phyloP scores from a whole-genome alignment of 2,888 invertebrate genomes.

The Sclerodermus sp. region DNA sequence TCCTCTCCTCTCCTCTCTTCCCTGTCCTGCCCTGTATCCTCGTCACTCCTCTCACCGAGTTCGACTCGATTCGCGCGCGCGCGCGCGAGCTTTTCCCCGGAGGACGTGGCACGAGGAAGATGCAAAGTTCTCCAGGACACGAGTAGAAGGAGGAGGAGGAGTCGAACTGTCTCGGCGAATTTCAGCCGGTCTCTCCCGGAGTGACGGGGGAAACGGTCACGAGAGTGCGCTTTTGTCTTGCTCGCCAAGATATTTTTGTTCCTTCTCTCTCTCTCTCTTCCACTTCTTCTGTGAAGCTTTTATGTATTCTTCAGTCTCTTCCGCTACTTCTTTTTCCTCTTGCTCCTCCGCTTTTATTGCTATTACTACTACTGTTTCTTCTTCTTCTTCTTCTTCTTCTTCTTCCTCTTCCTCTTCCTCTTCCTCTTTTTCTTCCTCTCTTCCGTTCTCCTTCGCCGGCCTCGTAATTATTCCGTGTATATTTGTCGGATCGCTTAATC shows the following conservation, averaged over 20 bases:
- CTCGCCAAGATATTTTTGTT: slow-evolving; percentile 19
- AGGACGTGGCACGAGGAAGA: background rate
- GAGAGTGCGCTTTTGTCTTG: slow-evolving; percentile 17
- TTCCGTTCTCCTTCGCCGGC: slow-evolving; percentile 1
- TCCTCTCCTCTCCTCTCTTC: background rate
- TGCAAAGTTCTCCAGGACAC: background rate
- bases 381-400: slow-evolving; percentile 5
- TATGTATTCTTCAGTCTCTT: slow-evolving; percentile 3
- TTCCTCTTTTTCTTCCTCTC: background rate
- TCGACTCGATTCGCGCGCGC: no score
- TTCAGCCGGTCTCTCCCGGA: slow-evolving; percentile 10
- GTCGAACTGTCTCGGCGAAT: slow-evolving; percentile 13
- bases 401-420: background rate
- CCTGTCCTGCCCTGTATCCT: background rate
- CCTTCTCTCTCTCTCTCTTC: slow-evolving; percentile 11
- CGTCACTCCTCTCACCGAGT: background rate
- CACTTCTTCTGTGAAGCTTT: no score
- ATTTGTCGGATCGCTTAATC: no score
- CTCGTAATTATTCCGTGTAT: no score
- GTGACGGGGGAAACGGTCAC: slow-evolving; percentile 19
- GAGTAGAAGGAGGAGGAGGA: slow-evolving; percentile 1
- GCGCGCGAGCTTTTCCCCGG: background rate
- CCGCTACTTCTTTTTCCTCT: background rate
- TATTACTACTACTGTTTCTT: slow-evolving; percentile 20
- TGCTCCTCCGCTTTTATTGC: slow-evolving; percentile 23